These are phyloP conservation scores for Colossoma macropomum DNA, from an alignment of 2,113 vertebrate genomes.

Conservation along the genomic window DNA sequence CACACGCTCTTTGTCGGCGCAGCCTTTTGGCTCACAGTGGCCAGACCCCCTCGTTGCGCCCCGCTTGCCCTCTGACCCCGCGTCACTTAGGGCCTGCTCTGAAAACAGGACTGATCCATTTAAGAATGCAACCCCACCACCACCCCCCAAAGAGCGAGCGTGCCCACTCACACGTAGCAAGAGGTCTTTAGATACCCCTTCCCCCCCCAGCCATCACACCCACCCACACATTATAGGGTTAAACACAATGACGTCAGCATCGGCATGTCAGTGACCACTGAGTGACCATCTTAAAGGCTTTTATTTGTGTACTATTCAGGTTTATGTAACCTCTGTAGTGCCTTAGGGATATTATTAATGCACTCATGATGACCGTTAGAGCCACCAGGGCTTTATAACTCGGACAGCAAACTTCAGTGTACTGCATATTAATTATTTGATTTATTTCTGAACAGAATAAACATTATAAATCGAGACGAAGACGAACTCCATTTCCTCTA, in stretches of 20 bases:
- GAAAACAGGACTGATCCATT: constrained; percentile 40
- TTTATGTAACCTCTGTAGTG: constrained; percentile 9
- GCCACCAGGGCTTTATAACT: background rate
- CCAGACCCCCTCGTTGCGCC: background rate
- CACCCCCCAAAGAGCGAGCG: background rate
- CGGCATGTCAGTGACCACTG: background rate
- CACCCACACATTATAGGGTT: background rate
- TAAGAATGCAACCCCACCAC: constrained; percentile 35
- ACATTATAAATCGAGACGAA: no score
- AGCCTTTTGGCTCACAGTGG: constrained; percentile 12
- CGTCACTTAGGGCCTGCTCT: constrained; percentile 42
- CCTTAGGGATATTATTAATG: constrained; percentile 16
- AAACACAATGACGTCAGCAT: background rate
- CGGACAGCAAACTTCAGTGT: no score
- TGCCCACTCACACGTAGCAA: constrained; percentile 30
- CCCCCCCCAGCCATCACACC: constrained; percentile 26
- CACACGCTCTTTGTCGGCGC: constrained; percentile 27
- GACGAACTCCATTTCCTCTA: no score
- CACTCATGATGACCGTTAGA: background rate
- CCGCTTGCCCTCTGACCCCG: constrained; percentile 30
- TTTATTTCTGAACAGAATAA: no score
- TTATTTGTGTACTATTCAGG: constrained; percentile 6
- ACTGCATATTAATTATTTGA: no score
- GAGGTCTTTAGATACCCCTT: background rate
- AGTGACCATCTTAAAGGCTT: constrained; percentile 8